Evolutionary conservation across 2,113 vertebrate genomes (phyloP), one percentile per base, ranked within the genome.

Genomic region (Antigone vipio): DNA sequence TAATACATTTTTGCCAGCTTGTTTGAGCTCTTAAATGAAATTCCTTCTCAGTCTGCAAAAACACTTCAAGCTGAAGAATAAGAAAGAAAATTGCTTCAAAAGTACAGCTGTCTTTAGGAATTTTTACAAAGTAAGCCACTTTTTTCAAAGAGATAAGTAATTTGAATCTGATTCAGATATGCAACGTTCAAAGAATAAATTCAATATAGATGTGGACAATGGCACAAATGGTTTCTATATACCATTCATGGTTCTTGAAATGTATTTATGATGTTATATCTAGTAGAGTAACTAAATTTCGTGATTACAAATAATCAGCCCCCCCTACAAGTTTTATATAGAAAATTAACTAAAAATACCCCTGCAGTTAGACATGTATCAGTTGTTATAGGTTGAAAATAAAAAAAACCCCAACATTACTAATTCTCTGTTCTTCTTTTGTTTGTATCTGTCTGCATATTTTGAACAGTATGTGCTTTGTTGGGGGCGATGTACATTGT

Each of bases 161-260:
- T 95, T 87, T 76, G 62, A 92, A 83, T 96, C 80, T 83, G 82
- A 96, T 84, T 97, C 85, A 95, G 80, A 94, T 52, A 56, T 8
- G 47, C 44, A 79, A 29, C 34, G 82, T 71, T 97, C 86, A 83
- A 86, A 94, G 92, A 91, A 94, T 23, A 83, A 92, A 88, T 89
- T 94, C 75, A 68, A 34, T 94, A 73, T 95, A 75, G 45, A 50
- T 63, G n/a, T 74, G 29, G 60, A 85, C 86, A 91, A 89, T 85
- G 81, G 74, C 67, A 92, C 40, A 88, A 94, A 88, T 59, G 84
- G 40, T 82, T 94, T 82, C 75, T 81, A 40, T 84, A 6, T 18
- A 15, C 58, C 68, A 47, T 77, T 72, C 85, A 87, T 79, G 49
- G 42, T 32, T 66, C 74, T 73, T 77, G 55, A 73, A 89, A 74